Conservation (phyloP, 2,797 vertebrate genomes). For the Iguana delicatissima region DNA sequence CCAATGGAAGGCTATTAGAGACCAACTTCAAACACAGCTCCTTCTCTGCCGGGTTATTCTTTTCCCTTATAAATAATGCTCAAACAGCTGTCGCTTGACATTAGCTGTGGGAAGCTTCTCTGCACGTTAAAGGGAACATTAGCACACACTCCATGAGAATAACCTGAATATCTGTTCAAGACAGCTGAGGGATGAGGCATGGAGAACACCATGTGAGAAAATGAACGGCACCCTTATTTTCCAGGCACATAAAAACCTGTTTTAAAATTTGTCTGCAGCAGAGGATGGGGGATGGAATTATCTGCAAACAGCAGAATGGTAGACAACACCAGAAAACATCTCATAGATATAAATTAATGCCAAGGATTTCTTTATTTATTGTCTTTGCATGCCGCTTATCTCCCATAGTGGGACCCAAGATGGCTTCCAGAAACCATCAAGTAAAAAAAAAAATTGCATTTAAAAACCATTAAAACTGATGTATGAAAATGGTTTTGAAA, state of each 20-base stretch:
- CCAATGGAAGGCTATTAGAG: slow-evolving; percentile 17
- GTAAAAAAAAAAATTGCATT: no score
- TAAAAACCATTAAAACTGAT: no score
- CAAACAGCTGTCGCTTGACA: background rate
- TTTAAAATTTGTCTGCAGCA: background rate
- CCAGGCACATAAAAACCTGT: background rate
- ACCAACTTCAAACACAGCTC: slow-evolving; percentile 6
- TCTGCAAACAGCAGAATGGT: background rate
- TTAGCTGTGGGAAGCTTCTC: slow-evolving; percentile 12
- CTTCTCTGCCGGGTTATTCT: background rate
- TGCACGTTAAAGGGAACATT: slow-evolving; percentile 5
- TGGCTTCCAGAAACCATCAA: no score
- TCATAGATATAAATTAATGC: background rate
- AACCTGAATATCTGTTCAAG: slow-evolving; percentile 23
- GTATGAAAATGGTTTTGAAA: no score
- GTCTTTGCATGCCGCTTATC: no score
- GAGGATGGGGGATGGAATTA: background rate
- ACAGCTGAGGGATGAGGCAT: background rate
- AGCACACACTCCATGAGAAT: slow-evolving; percentile 7
- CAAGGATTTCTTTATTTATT: no score
- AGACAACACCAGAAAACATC: background rate
- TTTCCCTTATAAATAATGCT: slow-evolving; percentile 32
- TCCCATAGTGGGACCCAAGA: no score
- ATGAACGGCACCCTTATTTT: background rate
- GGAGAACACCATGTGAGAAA: background rate